phyloP scores from a whole-genome alignment of 2,113 vertebrate genomes.

The Xerus inauris region DNA sequence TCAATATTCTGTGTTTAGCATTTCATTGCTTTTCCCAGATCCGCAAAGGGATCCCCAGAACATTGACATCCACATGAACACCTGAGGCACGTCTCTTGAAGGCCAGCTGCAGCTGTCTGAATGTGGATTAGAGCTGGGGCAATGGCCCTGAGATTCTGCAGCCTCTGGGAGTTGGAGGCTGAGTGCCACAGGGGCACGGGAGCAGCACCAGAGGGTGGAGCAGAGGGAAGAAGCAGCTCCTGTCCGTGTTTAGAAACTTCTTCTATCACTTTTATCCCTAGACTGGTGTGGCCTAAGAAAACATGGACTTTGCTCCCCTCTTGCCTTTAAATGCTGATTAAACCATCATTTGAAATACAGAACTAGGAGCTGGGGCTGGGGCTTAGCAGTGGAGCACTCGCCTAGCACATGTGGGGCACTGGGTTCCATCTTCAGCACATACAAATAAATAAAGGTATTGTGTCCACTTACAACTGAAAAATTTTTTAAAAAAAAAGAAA shows the following conservation, averaged over 20 bases:
- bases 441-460: too few relatives aligned
- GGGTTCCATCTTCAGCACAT: too few relatives aligned
- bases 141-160: too few relatives aligned
- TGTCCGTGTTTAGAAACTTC: neutral
- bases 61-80: accelerated
- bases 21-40: too few relatives aligned
- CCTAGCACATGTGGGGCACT: too few relatives aligned
- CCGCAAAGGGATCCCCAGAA: neutral
- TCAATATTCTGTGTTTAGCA: neutral
- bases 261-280: neutral
- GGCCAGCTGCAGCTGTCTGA: neutral
- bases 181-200: too few relatives aligned
- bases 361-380: neutral
- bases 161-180: accelerated
- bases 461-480: too few relatives aligned
- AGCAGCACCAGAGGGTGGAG: neutral
- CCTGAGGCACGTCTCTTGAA: neutral
- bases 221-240: neutral
- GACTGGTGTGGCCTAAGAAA: neutral
- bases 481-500: neutral
- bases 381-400: too few relatives aligned
- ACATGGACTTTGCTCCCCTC: neutral
- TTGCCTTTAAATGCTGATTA: neutral
- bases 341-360: neutral
- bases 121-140: neutral